Conservation (phyloP, 2,888 invertebrate genomes). For the Polyommatus icarus region DNA sequence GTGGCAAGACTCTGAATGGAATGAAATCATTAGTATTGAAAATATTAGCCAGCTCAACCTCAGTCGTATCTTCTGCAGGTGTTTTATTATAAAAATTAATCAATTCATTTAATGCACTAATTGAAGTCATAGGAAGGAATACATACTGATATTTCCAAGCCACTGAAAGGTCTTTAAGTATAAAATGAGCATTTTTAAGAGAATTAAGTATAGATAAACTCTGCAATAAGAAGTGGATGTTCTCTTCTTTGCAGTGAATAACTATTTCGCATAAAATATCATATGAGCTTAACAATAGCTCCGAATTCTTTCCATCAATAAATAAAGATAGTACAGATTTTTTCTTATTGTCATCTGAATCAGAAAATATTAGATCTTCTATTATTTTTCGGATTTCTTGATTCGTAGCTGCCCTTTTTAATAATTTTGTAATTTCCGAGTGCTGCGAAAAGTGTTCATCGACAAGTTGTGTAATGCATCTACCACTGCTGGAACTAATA, state of each 20-base stretch:
- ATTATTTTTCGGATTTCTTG: conserved; percentile 59
- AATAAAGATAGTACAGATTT: conserved; percentile 51
- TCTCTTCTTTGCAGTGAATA: conserved; percentile 60
- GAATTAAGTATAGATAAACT: conserved; percentile 59
- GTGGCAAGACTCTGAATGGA: conserved; percentile 58
- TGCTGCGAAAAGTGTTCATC: conserved; percentile 51
- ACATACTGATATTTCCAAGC: conserved; percentile 74
- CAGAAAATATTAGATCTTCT: conserved; percentile 54
- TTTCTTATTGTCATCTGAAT: conserved; percentile 44
- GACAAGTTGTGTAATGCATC: conserved; percentile 54
- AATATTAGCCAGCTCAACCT: conserved; percentile 44
- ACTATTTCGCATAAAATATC: conserved; percentile 60
- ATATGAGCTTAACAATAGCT: conserved; percentile 56
- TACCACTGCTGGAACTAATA: conserved; percentile 54
- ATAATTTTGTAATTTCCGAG: conserved; percentile 51
- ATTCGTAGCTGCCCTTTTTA: conserved; percentile 60
- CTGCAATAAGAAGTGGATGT: conserved; percentile 59
- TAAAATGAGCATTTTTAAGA: conserved; percentile 59
- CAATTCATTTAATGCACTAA: conserved; percentile 61
- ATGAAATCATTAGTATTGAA: conserved; percentile 61
- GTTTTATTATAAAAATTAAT: conserved; percentile 54
- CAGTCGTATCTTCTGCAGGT: conserved; percentile 38
- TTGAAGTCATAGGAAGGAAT: conserved; percentile 67
- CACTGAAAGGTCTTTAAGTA: conserved; percentile 65
- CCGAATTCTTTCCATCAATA: conserved; percentile 59